phyloP scores from a whole-genome alignment of 2,888 invertebrate species.

The Dasysyrphus tricinctus region DNA sequence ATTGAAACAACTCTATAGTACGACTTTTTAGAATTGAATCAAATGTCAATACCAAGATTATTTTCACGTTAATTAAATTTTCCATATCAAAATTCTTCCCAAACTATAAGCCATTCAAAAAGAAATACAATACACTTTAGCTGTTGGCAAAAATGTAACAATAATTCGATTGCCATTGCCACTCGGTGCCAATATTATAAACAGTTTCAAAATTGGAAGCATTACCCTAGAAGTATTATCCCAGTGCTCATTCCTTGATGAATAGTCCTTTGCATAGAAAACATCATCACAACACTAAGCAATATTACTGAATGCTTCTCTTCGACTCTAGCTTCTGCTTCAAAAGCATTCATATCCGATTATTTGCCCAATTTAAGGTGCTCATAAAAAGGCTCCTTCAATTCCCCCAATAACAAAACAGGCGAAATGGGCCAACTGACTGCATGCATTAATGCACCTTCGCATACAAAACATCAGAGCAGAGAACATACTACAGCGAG shows the following conservation, averaged over 20 bases:
- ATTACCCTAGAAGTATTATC: slow-evolving; percentile 31
- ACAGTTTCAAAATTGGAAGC: slow-evolving; percentile 39
- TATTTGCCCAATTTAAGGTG: slow-evolving; percentile 61
- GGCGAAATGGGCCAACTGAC: slow-evolving; percentile 1
- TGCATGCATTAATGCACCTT: slow-evolving; percentile 42
- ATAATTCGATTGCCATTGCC: slow-evolving; percentile 41
- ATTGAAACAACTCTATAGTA: too few relatives aligned
- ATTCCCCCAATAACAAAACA: slow-evolving; percentile 24
- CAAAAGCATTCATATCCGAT: slow-evolving; percentile 41
- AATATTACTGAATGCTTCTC: slow-evolving; percentile 44
- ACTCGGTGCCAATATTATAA: slow-evolving; percentile 36
- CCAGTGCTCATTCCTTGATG: slow-evolving; percentile 9
- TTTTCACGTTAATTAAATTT: slow-evolving; percentile 1
- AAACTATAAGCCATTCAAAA: background rate
- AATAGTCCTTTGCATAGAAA: slow-evolving; percentile 13
- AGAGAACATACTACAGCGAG: background rate
- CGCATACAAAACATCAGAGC: background rate
- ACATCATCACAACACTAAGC: slow-evolving; percentile 16
- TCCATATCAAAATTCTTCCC: background rate
- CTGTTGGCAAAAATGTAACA: background rate
- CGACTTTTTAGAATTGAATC: too few relatives aligned
- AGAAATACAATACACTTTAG: background rate
- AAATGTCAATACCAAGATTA: background rate
- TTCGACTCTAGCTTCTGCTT: slow-evolving; percentile 9
- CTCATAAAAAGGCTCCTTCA: slow-evolving; percentile 52